A percentile compares a stretch with the other conserved stretches of the same genome.
These are phyloP conservation scores for Phyllostomus discolor DNA, from an alignment of 2,113 vertebrate genomes.

Conservation along the genomic window DNA sequence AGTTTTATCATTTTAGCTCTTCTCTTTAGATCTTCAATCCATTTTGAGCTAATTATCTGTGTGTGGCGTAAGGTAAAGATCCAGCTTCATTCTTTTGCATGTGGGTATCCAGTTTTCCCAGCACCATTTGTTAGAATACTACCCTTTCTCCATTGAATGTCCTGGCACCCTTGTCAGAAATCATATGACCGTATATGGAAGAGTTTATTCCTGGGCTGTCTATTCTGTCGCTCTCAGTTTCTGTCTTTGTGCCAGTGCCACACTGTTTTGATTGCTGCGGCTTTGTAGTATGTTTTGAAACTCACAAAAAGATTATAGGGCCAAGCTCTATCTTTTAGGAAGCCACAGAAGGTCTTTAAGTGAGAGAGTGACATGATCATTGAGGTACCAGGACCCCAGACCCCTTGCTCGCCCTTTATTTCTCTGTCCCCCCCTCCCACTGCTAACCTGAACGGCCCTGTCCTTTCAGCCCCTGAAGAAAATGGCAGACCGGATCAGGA, in stretches of 20 bases:
- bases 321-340: background rate
- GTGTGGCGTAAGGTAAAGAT: background rate
- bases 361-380: background rate
- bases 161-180: background rate
- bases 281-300: background rate
- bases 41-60: background rate
- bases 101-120: background rate
- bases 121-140: background rate
- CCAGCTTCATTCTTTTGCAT: background rate
- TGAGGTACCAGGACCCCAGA: background rate
- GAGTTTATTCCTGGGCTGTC: background rate
- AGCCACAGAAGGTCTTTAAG: background rate
- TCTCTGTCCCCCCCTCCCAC: background rate
- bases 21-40: background rate
- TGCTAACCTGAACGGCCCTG: background rate
- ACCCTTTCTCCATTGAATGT: background rate
- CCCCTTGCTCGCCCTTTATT: background rate
- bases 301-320: background rate
- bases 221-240: background rate
- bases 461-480: slow-evolving; percentile 94
- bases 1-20: background rate
- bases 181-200: background rate
- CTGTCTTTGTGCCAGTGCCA: background rate
- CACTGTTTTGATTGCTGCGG: background rate
- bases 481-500: slow-evolving; percentile 98